These are phyloP conservation scores for Channallabes apus DNA, from an alignment of 2,797 vertebrate species.

Conservation along the genomic window DNA sequence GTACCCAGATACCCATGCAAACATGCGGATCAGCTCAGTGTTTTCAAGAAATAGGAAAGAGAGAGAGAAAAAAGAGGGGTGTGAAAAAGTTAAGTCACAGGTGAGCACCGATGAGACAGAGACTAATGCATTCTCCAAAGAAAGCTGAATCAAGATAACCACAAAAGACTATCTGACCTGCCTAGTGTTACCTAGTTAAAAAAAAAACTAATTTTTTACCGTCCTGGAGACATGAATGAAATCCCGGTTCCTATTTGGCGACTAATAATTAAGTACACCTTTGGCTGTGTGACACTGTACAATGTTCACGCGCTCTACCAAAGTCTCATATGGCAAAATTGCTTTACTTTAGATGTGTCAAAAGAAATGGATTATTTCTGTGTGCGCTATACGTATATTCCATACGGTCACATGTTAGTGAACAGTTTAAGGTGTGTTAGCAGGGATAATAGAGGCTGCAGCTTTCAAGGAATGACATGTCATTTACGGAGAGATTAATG, in stretches of 20 bases:
- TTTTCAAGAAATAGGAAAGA: neutral
- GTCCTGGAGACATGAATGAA: neutral
- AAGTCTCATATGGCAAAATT: neutral
- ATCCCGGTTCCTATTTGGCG: neutral
- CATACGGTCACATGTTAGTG: conserved; percentile 23
- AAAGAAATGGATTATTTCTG: conserved; percentile 9
- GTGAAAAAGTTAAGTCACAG: conserved; percentile 35
- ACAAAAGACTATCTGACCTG: conserved; percentile 29
- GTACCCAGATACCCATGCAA: conserved; percentile 34
- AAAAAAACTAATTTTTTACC: conserved; percentile 29
- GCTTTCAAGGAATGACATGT: conserved; percentile 50
- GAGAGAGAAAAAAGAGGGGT: neutral
- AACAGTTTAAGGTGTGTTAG: conserved; percentile 33
- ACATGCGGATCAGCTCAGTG: conserved; percentile 35
- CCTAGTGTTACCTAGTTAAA: neutral
- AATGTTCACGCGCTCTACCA: neutral
- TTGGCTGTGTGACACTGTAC: neutral
- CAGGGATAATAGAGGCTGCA: conserved; percentile 34
- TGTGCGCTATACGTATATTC: conserved; percentile 11
- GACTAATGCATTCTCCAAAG: conserved; percentile 34
- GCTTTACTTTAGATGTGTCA: conserved; percentile 4
- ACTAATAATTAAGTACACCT: neutral
- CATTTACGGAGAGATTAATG: conserved; percentile 53
- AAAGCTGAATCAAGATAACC: conserved; percentile 15
- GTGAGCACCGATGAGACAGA: conserved; percentile 42